Conservation (phyloP, 1,140 invertebrate species). For the Notospermus geniculatus region DNA sequence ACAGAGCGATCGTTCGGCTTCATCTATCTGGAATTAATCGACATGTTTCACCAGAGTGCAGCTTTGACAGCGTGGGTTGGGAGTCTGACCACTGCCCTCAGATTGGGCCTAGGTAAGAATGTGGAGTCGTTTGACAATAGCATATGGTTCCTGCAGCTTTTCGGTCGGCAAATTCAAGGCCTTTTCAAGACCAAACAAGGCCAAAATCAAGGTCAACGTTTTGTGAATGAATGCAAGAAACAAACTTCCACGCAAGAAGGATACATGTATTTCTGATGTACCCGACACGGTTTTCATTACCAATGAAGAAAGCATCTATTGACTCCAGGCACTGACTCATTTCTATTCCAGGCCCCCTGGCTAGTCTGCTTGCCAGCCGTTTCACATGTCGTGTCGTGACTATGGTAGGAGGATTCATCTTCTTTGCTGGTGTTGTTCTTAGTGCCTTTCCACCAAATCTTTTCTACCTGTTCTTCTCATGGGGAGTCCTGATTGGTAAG, state of each 20-base stretch:
- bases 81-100: not conserved
- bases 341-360: constrained; percentile 83
- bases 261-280: too few relatives aligned
- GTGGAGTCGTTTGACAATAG: not conserved
- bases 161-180: not conserved
- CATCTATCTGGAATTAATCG: not conserved
- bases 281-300: too few relatives aligned
- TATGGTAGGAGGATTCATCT: constrained; percentile 83
- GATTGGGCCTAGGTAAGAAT: constrained; percentile 2
- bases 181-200: too few relatives aligned
- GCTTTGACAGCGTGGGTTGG: constrained; percentile 10
- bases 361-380: constrained; percentile 93
- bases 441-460: constrained; percentile 77
- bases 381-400: constrained; percentile 91
- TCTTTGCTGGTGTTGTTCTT: constrained; percentile 70
- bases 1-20: constrained; percentile 9
- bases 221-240: too few relatives aligned
- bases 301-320: too few relatives aligned
- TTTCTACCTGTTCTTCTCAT: constrained; percentile 79
- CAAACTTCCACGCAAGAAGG: too few relatives aligned
- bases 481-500: constrained; percentile 79
- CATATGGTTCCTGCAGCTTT: too few relatives aligned
- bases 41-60: not conserved
- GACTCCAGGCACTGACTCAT: too few relatives aligned
- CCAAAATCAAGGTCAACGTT: too few relatives aligned